Conservation (phyloP, 2,888 invertebrate species). For the Nycteola revayana region DNA sequence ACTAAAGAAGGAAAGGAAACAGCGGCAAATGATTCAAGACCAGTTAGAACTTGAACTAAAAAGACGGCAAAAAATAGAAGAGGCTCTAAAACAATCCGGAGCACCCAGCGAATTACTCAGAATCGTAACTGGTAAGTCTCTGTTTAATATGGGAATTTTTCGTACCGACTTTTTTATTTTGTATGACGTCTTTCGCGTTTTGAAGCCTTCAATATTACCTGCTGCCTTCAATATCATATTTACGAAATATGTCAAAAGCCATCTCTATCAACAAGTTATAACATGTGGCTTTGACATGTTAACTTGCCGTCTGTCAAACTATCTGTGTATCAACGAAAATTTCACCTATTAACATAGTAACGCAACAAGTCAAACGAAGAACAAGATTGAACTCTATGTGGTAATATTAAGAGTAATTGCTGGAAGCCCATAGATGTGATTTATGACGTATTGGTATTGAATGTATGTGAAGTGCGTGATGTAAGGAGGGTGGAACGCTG, state of each 20-base stretch:
- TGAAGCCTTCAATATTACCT: conserved; percentile 11
- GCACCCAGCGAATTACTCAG: conserved; percentile 89
- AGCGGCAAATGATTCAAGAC: conserved; percentile 91
- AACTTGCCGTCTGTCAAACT: conserved; percentile 79
- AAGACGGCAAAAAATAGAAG: conserved; percentile 89
- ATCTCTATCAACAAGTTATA: conserved; percentile 67
- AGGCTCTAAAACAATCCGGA: conserved; percentile 89
- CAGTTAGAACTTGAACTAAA: conserved; percentile 92
- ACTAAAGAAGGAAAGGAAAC: conserved; percentile 92
- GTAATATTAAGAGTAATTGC: conserved; percentile 46
- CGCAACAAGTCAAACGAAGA: conserved; percentile 17
- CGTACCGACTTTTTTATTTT: neutral
- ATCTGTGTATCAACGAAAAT: conserved; percentile 58
- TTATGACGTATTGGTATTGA: conserved; percentile 54
- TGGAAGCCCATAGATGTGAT: conserved; percentile 46
- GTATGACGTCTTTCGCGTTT: conserved; percentile 1
- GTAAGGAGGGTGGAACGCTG: conserved; percentile 77
- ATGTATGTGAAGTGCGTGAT: conserved; percentile 73
- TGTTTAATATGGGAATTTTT: neutral
- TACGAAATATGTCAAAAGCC: conserved; percentile 60
- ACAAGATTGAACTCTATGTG: conserved; percentile 51
- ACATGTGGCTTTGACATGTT: conserved; percentile 74
- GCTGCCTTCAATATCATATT: conserved; percentile 23
- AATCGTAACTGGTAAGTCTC: conserved; percentile 87
- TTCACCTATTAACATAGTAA: conserved; percentile 33